phyloP scores from a whole-genome alignment of 1,140 invertebrate genomes.

The Grapholita molesta region DNA sequence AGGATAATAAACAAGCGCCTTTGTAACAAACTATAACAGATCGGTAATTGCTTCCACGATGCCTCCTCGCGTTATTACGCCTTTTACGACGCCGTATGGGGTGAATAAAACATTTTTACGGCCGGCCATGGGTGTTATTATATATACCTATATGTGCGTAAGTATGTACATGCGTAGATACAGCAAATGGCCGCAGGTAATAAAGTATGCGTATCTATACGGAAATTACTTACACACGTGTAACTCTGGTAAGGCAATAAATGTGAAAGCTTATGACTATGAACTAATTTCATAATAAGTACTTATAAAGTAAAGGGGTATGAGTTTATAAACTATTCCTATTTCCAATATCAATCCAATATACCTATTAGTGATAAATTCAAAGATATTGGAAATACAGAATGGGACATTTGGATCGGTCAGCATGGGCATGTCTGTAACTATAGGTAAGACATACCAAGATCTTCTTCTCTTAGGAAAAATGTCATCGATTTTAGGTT shows the following conservation, averaged over 20 bases:
- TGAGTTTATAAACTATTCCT: too few species aligned
- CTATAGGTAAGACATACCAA: too few species aligned
- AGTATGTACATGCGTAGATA: conserved; percentile 22
- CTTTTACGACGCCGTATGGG: conserved; percentile 76
- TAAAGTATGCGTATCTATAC: conserved; percentile 30
- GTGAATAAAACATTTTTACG: conserved; percentile 78
- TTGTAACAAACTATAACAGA: conserved; percentile 78
- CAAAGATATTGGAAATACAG: too few species aligned
- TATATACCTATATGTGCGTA: conserved; percentile 36
- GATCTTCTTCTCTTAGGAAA: too few species aligned
- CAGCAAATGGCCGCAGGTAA: conserved; percentile 35
- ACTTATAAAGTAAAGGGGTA: too few species aligned
- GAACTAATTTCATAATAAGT: neutral
- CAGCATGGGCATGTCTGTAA: too few species aligned
- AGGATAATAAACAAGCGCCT: conserved; percentile 74
- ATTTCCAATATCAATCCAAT: too few species aligned
- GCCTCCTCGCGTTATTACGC: conserved; percentile 75
- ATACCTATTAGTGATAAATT: too few species aligned
- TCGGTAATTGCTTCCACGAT: conserved; percentile 76
- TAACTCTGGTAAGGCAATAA: conserved; percentile 8
- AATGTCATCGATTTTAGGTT: too few species aligned
- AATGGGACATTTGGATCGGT: too few species aligned
- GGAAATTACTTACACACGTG: conserved; percentile 7
- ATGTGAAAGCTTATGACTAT: neutral
- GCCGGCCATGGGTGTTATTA: conserved; percentile 71